Evolutionary conservation across 2,797 vertebrate genomes (phyloP).

Genomic region (Tapera naevia): DNA sequence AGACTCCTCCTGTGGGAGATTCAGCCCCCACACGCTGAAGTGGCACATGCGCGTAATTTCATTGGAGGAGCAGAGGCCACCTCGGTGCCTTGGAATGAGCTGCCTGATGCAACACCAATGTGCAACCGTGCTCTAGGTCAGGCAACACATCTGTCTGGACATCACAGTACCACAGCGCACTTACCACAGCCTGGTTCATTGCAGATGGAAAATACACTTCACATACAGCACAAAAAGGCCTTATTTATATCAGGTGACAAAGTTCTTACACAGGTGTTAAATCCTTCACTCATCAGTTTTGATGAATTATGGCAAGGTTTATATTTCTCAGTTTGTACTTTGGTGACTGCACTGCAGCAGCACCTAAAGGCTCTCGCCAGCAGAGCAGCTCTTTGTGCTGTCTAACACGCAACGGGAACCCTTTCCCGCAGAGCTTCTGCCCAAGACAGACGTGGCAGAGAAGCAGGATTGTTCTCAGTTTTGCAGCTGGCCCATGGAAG

Average conservation of each 20-base stretch:
- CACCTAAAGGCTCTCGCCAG: conserved; percentile 19
- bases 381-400: neutral
- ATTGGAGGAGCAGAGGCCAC: neutral
- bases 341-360: neutral
- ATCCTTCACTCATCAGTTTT: neutral
- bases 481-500: neutral
- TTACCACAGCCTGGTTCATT: neutral
- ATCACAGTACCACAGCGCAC: neutral
- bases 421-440: neutral
- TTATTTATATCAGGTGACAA: neutral
- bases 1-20: neutral
- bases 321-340: neutral
- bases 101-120: neutral
- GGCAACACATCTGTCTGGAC: neutral
- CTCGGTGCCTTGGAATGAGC: neutral
- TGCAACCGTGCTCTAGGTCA: neutral
- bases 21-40: neutral
- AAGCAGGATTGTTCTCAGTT: neutral
- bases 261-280: rapidly evolving
- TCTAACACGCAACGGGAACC: neutral
- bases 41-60: neutral
- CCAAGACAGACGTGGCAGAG: neutral
- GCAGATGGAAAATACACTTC: neutral
- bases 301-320: neutral
- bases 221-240: neutral